Evolutionary conservation across 2,797 vertebrate genomes (phyloP), one percentile per base, ranked within the genome.

Genomic region (Cyclura pinguis): DNA sequence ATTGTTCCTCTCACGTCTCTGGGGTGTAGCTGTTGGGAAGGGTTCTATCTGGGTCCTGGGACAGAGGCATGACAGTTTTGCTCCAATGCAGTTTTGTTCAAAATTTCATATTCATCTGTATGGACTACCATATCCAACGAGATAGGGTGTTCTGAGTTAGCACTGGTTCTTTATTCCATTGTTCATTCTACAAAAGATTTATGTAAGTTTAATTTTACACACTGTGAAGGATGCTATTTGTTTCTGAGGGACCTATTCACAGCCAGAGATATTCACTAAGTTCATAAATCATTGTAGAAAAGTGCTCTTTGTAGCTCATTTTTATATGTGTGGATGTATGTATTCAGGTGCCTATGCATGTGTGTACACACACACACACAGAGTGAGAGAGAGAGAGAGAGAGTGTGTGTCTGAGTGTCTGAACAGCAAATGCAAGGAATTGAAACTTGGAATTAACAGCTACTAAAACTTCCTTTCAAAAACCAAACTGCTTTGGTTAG

Each of bases 401-500:
- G n/a, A n/a, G n/a, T n/a, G n/a, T 22, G 12, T 24, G 16, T 50
- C 35, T 74, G 22, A 50, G 62, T 78, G 62, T 62, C 42, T 62
- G 7, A 87, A 59, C 22, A 89, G 59, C 50, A 86, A 83, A 83
- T 89, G 72, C 47, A 81, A 64, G 22, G 72, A 50, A 72, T 69
- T 67, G 57, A 62, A 50, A 32, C 32, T 78, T 88, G 78, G 86
- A 85, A 67, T 82, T 83, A 90, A 20, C 78, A 90, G 84, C 78
- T 76, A 88, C 62, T 90, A 90, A 88, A 82, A 85, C 84, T 88
- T 86, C 72, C 62, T 82, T 86, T 86, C 78, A 83, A 67, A 77
- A 88, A 82, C 72, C 52, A 69, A 88, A 55, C 62, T 50, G 55
- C 64, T 86, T 55, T 20, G 4, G 86, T 69, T 62, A 73, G 1